Evolutionary conservation across 1,140 invertebrate species (phyloP).

Genomic region (Polyergus mexicanus): DNA sequence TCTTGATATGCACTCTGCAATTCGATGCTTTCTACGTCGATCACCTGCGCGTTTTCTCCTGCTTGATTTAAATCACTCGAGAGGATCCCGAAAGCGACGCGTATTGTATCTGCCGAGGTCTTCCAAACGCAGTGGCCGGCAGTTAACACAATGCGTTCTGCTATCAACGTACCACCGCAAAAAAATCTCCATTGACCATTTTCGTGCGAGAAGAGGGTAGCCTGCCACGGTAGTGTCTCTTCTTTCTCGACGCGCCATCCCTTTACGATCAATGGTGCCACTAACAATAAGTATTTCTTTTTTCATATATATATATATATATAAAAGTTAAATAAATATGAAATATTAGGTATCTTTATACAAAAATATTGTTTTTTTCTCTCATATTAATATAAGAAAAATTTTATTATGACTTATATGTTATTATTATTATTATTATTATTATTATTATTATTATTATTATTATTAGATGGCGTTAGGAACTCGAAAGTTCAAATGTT

Average conservation of each 20-base stretch:
- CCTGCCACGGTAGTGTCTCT: constrained; percentile 82
- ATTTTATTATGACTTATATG: background rate
- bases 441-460: too few species aligned
- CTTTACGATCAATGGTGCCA: constrained; percentile 80
- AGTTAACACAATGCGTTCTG: constrained; percentile 82
- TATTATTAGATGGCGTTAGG: too few species aligned
- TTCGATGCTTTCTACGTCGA: constrained; percentile 77
- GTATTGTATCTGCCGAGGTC: constrained; percentile 74
- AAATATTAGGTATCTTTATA: too few species aligned
- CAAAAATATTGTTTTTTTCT: background rate
- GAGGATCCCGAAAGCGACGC: constrained; percentile 80
- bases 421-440: background rate
- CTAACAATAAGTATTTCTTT: constrained; percentile 52
- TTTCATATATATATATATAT: background rate
- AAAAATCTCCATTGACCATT: constrained; percentile 82
- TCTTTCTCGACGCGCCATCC: constrained; percentile 75
- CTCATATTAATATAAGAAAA: background rate
- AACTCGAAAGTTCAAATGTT: too few species aligned
- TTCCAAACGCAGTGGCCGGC: constrained; percentile 86
- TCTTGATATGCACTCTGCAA: constrained; percentile 83
- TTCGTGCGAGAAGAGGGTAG: constrained; percentile 80
- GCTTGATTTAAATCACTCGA: constrained; percentile 79
- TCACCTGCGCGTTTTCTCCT: constrained; percentile 78
- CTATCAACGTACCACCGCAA: constrained; percentile 84
- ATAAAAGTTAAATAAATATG: background rate